Base-by-base conservation (phyloP, 2,888 invertebrate species). In the Elmis aenea region DNA sequence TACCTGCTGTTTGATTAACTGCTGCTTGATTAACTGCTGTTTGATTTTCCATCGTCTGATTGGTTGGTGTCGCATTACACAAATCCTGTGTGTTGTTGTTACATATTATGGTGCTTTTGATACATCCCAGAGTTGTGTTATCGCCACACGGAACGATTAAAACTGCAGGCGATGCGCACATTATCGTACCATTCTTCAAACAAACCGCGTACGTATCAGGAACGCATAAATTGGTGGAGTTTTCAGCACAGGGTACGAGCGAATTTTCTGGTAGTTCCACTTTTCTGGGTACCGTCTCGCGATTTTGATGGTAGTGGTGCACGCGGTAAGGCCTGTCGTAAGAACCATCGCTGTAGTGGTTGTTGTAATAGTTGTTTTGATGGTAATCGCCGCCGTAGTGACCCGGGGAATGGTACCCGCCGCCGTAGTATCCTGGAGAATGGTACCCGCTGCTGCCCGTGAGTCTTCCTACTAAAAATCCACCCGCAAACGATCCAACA, bases 251-350 rank as follows among this genome's bases (percentile, higher is more conserved):
- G n/a, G 26, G 5, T 1, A 31, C 11, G 1, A 21, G 13, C 16
- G 3, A 32, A n/a, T 34, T 27, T 5, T 27, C 34, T 13, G 23
- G 0, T 4, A 40, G 16, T 13, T 15, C n/a, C 9, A 40, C 30
- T 16, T 56, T 50, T 14, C 48, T 41, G 0, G 57, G 53, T 1
- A 48, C 41, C 22, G 43, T 20, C 10, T 57, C 55, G 3, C 40
- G 50, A 34, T 59, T 58, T 38, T 59, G 62, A 42, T 62, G 55
- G 40, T 62, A 61, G 34, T 64, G 62, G 24, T 62, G 59, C 2
- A 62, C 58, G 6, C 51, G 54, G 36, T 63, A 62, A 38, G 8
- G n/a, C n/a, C n/a, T n/a, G n/a, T n/a, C n/a, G n/a, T n/a, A n/a
- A n/a, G n/a, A n/a, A n/a, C n/a, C 23, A 23, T 6, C n/a, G 31